phyloP scores from a whole-genome alignment of 2,888 invertebrate genomes.

The Polydrusus cervinus region DNA sequence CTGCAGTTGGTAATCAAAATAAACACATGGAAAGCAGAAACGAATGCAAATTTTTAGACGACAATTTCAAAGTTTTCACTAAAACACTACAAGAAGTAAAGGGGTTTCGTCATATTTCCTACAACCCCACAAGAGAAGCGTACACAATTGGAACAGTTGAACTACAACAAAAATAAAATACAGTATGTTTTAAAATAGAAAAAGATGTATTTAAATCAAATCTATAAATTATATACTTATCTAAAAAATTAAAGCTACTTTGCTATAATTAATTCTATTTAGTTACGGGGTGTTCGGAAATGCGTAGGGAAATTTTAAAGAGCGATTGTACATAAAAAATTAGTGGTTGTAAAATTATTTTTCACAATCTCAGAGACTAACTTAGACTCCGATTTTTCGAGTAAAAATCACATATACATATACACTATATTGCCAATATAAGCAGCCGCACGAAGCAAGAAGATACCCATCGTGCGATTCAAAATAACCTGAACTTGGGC shows the following conservation, averaged over 20 bases:
- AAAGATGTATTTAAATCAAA: constrained; percentile 38
- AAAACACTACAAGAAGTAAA: constrained; percentile 59
- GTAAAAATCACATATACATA: too few species aligned
- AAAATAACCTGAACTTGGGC: too few species aligned
- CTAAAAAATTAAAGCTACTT: constrained; percentile 42
- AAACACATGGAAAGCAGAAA: constrained; percentile 57
- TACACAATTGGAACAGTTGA: constrained; percentile 60
- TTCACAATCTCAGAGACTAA: too few species aligned
- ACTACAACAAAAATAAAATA: background rate
- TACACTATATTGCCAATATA: too few species aligned
- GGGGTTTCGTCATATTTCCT: constrained; percentile 55
- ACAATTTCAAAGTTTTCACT: constrained; percentile 58
- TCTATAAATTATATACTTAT: constrained; percentile 27
- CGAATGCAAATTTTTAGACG: constrained; percentile 64
- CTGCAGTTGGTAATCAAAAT: constrained; percentile 62
- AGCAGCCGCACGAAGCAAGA: too few species aligned
- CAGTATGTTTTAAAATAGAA: constrained; percentile 28
- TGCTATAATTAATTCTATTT: constrained; percentile 35
- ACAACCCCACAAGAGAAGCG: constrained; percentile 60
- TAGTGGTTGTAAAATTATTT: too few species aligned
- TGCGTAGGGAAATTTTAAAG: too few species aligned
- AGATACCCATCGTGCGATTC: too few species aligned
- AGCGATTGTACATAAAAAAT: too few species aligned
- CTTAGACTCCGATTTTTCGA: too few species aligned
- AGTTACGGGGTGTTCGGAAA: background rate